These are phyloP conservation scores for Lycophotia porphyrea DNA, from an alignment of 2,888 invertebrate genomes.

Conservation along the genomic window DNA sequence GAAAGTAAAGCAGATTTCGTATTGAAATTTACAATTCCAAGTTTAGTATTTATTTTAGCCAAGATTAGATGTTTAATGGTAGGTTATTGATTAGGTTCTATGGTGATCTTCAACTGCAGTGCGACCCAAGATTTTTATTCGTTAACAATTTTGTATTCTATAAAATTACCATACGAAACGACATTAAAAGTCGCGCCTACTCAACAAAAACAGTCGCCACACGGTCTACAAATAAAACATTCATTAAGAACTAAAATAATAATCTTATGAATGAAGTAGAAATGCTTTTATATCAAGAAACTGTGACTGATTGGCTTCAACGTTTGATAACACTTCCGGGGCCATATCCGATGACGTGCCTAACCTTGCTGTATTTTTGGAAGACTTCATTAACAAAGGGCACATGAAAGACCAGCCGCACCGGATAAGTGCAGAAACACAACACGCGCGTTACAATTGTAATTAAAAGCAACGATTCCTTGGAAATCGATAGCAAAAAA, in stretches of 20 bases:
- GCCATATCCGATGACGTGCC: conserved; percentile 55
- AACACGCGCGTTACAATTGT: conserved; percentile 67
- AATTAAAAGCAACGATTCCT: conserved; percentile 77
- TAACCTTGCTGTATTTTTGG: conserved; percentile 61
- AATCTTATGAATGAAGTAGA: conserved; percentile 53
- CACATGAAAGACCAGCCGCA: conserved; percentile 74
- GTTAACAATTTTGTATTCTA: not conserved
- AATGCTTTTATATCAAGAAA: conserved; percentile 45
- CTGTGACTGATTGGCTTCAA: conserved; percentile 50
- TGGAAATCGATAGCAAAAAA: conserved; percentile 81
- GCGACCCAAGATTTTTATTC: not conserved
- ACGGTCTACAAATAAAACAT: conserved; percentile 39
- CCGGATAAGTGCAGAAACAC: conserved; percentile 71
- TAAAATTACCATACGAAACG: not conserved
- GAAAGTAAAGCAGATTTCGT: not conserved
- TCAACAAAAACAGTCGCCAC: conserved; percentile 40
- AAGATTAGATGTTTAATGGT: not conserved
- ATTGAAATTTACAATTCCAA: not conserved
- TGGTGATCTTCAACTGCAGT: not conserved
- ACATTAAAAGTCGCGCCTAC: not conserved
- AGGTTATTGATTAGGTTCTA: not conserved
- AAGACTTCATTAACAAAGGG: conserved; percentile 62
- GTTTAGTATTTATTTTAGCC: not conserved
- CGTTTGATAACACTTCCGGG: conserved; percentile 62
- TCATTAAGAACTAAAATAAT: conserved; percentile 35